Conservation (phyloP, 2,888 invertebrate genomes). For the Sialis lutaria region DNA sequence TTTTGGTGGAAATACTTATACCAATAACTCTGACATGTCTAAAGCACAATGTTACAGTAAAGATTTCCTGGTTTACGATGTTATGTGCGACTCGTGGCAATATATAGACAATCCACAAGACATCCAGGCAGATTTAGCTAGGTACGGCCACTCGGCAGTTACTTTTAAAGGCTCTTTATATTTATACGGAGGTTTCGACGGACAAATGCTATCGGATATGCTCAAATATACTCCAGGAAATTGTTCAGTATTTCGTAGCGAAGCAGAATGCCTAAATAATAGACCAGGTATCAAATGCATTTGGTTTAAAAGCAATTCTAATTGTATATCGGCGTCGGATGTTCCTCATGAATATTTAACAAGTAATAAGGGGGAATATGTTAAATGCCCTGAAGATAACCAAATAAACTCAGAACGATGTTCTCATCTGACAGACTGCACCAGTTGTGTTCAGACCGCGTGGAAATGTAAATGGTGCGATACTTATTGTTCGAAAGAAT, state of each 20-base stretch:
- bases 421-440: slow-evolving; percentile 38
- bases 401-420: slow-evolving; percentile 34
- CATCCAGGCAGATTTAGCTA: slow-evolving; percentile 37
- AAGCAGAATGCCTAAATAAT: slow-evolving; percentile 48
- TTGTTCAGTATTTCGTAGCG: slow-evolving; percentile 44
- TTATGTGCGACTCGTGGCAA: slow-evolving; percentile 60
- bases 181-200: slow-evolving; percentile 85
- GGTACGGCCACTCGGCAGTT: slow-evolving; percentile 64
- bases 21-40: slow-evolving; percentile 76
- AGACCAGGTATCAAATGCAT: slow-evolving; percentile 68
- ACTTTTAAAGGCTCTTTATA: slow-evolving; percentile 55
- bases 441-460: slow-evolving; percentile 52
- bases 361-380: slow-evolving; percentile 14
- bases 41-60: slow-evolving; percentile 82
- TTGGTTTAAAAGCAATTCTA: slow-evolving; percentile 51
- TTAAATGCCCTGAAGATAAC: slow-evolving; percentile 35
- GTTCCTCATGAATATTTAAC: slow-evolving; percentile 17
- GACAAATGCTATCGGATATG: slow-evolving; percentile 82
- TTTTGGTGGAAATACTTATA: slow-evolving; percentile 94
- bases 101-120: slow-evolving; percentile 36
- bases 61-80: slow-evolving; percentile 76
- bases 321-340: slow-evolving; percentile 39
- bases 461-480: slow-evolving; percentile 56
- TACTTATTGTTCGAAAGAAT: slow-evolving; percentile 38
- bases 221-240: slow-evolving; percentile 58